phyloP scores from a whole-genome alignment of 2,888 invertebrate species.

The Merodon equestris region DNA sequence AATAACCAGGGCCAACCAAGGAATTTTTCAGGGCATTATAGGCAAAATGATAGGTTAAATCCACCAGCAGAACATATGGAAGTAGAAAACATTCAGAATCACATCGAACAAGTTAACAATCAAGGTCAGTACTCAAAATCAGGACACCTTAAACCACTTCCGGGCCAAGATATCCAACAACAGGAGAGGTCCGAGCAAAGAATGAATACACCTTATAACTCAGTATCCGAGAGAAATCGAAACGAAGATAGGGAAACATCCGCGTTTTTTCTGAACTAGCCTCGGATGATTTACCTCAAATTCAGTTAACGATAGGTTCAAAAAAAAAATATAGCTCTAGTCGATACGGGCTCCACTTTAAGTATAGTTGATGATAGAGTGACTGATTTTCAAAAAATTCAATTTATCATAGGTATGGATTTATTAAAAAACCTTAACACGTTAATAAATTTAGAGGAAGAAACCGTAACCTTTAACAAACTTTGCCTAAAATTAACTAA shows the following conservation, averaged over 20 bases:
- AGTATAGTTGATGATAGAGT: constrained; percentile 24
- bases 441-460: constrained; percentile 5
- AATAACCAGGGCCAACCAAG: constrained; percentile 4
- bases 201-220: constrained; percentile 1
- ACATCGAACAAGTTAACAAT: constrained; percentile 7
- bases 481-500: neutral
- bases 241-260: constrained; percentile 5
- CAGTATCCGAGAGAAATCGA: neutral
- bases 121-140: constrained; percentile 13
- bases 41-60: constrained; percentile 2
- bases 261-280: constrained; percentile 25
- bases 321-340: constrained; percentile 8
- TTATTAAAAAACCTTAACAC: too few species aligned
- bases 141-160: constrained; percentile 6
- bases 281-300: constrained; percentile 13
- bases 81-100: constrained; percentile 11
- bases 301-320: too few species aligned
- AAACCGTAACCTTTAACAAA: neutral
- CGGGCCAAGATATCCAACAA: constrained; percentile 16
- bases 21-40: constrained; percentile 7
- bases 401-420: constrained; percentile 19
- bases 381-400: constrained; percentile 5
- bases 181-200: constrained; percentile 13
- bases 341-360: constrained; percentile 13
- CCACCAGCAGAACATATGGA: constrained; percentile 1